Base-by-base conservation (phyloP, 1,140 invertebrate genomes). In the Pollicipes pollicipes region DNA sequence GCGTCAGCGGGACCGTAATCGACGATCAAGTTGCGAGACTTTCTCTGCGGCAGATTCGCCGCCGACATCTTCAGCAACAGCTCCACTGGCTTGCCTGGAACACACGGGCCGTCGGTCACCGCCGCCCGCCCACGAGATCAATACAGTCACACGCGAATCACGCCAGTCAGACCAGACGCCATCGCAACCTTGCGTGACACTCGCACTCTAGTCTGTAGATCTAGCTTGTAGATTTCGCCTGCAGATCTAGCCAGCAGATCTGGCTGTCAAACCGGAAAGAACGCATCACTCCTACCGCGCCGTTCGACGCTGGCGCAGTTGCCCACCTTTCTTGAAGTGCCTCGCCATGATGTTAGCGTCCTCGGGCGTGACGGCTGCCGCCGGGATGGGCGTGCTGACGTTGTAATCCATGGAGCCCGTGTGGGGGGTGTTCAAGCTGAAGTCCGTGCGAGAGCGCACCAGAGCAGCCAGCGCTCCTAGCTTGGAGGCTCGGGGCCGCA, bases 331-430 rank as follows among this genome's bases (percentile, higher is more conserved):
- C 45, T 58, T 58, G 21, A 21, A 58, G 17, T 58, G 45, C 24
- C 45, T 58, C 13, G 45, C 45, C 13, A 58, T 58, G 45, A 58
- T 58, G 45, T 21, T 10, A 8, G 90, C 88, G 81, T 93, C 90
- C 82, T 92, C 90, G 16, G 87, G 78, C 0, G 90, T 88, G 45
- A 94, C 89, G 73, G 85, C 88, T 37, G 88, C 90, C 17, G 85
- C 84, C 21, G 91, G 90, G 74, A 94, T 91, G 79, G 86, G 84
- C 27, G 79, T 83, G 3, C 86, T 82, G 75, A 82, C 83, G 31
- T 68, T 76, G 75, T 90, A 90, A 24, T 74, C 74, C 80, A 88
- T 85, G 75, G 82, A 82, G 24, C 88, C 88, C 0, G 88, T 88
- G 73, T 89, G 88, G 0, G 86, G 87, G 0, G 84, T 84, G 73